Evolutionary conservation across 2,888 invertebrate genomes (phyloP), one percentile per base, ranked within the genome.

Genomic region (Andrena marginata): DNA sequence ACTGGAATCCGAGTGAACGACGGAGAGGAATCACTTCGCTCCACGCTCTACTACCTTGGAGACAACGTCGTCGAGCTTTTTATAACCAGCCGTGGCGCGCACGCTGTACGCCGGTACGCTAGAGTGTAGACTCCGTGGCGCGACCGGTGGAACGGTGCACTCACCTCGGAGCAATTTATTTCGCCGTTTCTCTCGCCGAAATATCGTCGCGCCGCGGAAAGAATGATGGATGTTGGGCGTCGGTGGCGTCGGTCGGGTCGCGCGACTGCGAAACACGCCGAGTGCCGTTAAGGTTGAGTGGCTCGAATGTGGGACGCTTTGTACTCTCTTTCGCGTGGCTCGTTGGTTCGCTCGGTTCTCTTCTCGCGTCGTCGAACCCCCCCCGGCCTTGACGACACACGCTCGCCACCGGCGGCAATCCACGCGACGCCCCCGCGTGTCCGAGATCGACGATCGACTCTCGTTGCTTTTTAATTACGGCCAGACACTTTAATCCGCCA

Each of bases 221-320:
- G 86, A 83, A 83, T 83, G 87, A 86, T 82, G 85, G 80, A 88
- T 87, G 87, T 51, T 77, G 83, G 80, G 75, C 72, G 87, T 75
- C 82, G 77, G 42, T 69, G 65, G 73, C 75, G 75, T 26, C 42
- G 42, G 42, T 42, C 42, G 42, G 42, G 13, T 42, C 42, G 42
- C 42, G 60, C n/a, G 67, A 31, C 73, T 62, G 68, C 77, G 71
- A 69, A 87, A 82, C 48, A 77, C 79, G 81, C 76, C 29, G 84
- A 77, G 85, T 71, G 72, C 80, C 85, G 87, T 88, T 86, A 87
- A 85, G 87, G 85, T 87, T 85, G 87, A 87, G 86, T 87, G 80
- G 70, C 77, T 74, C 85, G 75, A 56, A 88, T 88, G 78, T 86
- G 85, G 86, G 85, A 83, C 88, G 81, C 86, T 86, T 85, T 82